Conservation (phyloP, 2,888 invertebrate species). For the Agonopterix alstromeriana region DNA sequence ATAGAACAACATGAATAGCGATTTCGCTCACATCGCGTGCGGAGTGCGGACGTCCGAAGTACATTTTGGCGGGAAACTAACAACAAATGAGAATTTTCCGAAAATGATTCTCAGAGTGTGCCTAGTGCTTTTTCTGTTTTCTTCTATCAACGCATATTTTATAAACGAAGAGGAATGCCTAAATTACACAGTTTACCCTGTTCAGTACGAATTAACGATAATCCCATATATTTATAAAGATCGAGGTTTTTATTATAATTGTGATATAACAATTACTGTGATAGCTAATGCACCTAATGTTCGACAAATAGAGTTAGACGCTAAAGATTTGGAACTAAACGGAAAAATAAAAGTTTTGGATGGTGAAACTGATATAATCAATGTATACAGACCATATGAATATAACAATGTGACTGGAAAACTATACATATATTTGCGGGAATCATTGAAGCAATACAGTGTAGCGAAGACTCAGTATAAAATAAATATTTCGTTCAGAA, state of each 20-base stretch:
- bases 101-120: constrained; percentile 17
- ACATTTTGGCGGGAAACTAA: constrained; percentile 16
- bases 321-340: constrained; percentile 44
- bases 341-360: constrained; percentile 42
- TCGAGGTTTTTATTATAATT: constrained; percentile 44
- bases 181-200: constrained; percentile 65
- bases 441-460: constrained; percentile 42
- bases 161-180: constrained; percentile 48
- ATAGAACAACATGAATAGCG: constrained; percentile 27
- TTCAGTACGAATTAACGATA: constrained; percentile 58
- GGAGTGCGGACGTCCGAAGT: constrained; percentile 27
- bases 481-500: constrained; percentile 46
- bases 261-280: constrained; percentile 53
- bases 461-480: constrained; percentile 32
- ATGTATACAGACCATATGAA: constrained; percentile 43
- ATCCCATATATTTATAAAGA: constrained; percentile 42
- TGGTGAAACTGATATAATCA: constrained; percentile 41
- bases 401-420: constrained; percentile 39
- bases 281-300: constrained; percentile 56
- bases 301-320: constrained; percentile 48
- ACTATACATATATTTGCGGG: constrained; percentile 46
- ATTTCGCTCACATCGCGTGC: constrained; percentile 34
- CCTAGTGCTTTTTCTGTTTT: neutral
- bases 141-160: neutral
- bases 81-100: constrained; percentile 8